Evolutionary conservation across 2,888 invertebrate genomes (phyloP).

Genomic region (Homarus gammarus): DNA sequence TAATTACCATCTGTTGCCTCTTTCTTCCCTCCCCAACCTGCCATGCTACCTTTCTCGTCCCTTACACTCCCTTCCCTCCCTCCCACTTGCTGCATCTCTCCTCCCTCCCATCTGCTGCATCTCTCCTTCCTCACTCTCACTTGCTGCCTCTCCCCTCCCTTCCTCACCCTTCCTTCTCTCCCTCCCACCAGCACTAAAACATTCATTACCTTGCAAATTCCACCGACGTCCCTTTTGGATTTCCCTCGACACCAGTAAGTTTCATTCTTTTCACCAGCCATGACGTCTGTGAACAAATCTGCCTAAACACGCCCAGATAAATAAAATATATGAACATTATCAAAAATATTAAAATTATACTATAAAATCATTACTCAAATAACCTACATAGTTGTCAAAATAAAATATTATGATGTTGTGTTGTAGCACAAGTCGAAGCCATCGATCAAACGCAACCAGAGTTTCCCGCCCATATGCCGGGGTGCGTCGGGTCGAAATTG

Average conservation of each 20-base stretch:
- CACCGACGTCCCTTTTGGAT: constrained; percentile 50
- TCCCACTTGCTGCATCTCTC: not conserved
- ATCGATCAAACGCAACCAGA: not conserved
- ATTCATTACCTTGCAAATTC: constrained; percentile 71
- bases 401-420: not conserved
- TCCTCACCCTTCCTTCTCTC: constrained; percentile 23
- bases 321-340: too few species aligned
- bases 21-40: too few species aligned
- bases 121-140: not conserved
- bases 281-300: too few species aligned
- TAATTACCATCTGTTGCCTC: too few species aligned
- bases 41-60: too few species aligned
- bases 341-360: too few species aligned
- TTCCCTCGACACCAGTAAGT: not conserved
- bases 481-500: constrained; percentile 29
- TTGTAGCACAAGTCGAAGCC: constrained; percentile 37
- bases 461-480: constrained; percentile 53
- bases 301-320: too few species aligned
- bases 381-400: too few species aligned
- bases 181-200: constrained; percentile 61
- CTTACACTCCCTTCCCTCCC: too few species aligned
- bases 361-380: too few species aligned
- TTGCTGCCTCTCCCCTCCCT: not conserved
- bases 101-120: not conserved
- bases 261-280: too few species aligned